Base-by-base conservation (phyloP, 1,140 invertebrate species). In the Trichoplusia ni region DNA sequence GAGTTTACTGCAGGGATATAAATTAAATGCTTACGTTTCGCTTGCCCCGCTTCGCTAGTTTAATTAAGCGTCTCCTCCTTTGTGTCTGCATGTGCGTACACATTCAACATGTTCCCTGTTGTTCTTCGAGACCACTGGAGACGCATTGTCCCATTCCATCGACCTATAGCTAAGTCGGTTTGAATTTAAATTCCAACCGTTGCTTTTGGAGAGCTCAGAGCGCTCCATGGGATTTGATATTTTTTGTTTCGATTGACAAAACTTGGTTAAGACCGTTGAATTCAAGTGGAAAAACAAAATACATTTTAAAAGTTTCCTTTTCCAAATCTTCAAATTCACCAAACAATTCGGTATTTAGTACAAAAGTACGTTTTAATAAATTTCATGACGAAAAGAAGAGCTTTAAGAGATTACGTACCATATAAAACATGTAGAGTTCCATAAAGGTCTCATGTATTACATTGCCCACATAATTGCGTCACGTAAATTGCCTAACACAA, bases 1-100 rank as follows among this genome's bases (percentile, higher is more conserved):
- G 78, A 88, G 80, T 90, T 84, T 90, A 90, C 85, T 90, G 87
- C 85, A 90, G 84, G 83, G 77, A 82, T 88, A 90, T 88, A 90
- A 90, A 90, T 88, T 88, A 88, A 90, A 88, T 87, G 87, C 85
- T 90, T 88, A 86, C 85, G 82, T 87, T 88, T 88, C 82, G 83
- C 81, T 78, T 71, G 77, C 81, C 77, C 75, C 80, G 82, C 84
- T 88, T 66, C 75, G 79, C 87, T 85, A 86, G 85, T 88, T 90
- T 90, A 90, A 90, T 90, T 90, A 90, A 90, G 87, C 83, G 73
- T 82, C 83, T 79, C 69, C 79, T 77, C 75, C 82, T 83, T 88
- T 90, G 86, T 89, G 84, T 89, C 80, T 86, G 79, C 73, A 84
- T 85, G 82, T 87, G 83, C 83, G 83, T 87, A 85, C 69, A 79